Conservation (phyloP, 2,113 vertebrate genomes). For the Grammomys dolichurus region DNA sequence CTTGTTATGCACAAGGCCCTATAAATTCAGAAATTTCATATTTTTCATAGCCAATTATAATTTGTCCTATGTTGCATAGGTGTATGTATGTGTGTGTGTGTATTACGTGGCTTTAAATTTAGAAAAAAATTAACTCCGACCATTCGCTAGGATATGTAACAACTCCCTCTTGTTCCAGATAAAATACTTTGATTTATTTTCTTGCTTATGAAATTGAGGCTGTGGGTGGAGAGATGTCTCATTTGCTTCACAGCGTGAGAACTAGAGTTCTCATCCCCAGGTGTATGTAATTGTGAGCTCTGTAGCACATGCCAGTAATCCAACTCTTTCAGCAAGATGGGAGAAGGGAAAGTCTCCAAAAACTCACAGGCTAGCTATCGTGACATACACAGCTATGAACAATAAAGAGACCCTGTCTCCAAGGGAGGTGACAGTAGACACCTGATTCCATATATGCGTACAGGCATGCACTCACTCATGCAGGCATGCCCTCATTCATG, state of each 20-base stretch:
- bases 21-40: conserved; percentile 42
- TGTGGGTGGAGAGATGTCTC: too few relatives aligned
- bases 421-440: background rate
- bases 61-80: background rate
- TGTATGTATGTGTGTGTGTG: background rate
- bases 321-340: background rate
- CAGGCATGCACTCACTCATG: background rate
- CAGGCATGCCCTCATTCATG: background rate
- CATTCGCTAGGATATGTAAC: background rate
- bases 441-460: background rate
- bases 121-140: background rate
- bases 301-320: background rate
- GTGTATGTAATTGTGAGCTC: too few relatives aligned
- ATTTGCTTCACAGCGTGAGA: background rate
- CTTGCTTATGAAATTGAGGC: background rate
- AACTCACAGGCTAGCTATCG: background rate
- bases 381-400: background rate
- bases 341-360: background rate
- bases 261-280: background rate
- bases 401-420: background rate
- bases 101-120: background rate
- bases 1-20: background rate
- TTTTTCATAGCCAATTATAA: background rate
- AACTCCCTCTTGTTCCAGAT: background rate
- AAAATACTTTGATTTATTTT: conserved; percentile 17